These are phyloP conservation scores for Monodelphis domestica DNA, from an alignment of 2,797 vertebrate species.

Conservation along the genomic window DNA sequence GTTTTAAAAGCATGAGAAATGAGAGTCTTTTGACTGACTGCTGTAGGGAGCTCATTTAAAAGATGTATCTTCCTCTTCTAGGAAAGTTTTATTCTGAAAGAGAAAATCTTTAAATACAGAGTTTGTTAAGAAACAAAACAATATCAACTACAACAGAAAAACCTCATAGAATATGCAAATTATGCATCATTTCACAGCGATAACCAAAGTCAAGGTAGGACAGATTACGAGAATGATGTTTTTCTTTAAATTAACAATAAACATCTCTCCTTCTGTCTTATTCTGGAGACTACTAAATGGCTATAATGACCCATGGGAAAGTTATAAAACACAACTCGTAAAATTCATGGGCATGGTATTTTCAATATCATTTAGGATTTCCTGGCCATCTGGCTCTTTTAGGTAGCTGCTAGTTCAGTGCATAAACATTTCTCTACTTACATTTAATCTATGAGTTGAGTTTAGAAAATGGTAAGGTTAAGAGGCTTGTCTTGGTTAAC, in stretches of 20 bases:
- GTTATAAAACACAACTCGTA: background rate
- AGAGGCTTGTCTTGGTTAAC: background rate
- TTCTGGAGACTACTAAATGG: background rate
- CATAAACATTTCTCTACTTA: background rate
- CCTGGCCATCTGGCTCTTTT: background rate
- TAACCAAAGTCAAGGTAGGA: background rate
- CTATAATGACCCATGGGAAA: background rate
- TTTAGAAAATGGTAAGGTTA: background rate
- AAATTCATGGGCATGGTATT: background rate
- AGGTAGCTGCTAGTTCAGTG: background rate
- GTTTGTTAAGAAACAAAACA: background rate
- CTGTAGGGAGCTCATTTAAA: background rate
- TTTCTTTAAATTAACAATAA: background rate
- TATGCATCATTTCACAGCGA: background rate
- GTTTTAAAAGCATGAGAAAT: background rate
- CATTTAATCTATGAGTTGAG: background rate
- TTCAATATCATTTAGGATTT: conserved; percentile 26
- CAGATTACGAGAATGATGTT: conserved; percentile 9
- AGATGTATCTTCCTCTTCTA: background rate
- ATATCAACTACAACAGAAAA: background rate
- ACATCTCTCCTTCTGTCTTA: background rate
- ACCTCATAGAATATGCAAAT: background rate
- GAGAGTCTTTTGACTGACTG: background rate
- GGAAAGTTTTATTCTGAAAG: background rate
- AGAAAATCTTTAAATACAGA: background rate